These are phyloP conservation scores for Perithous albicinctus DNA, from an alignment of 2,888 invertebrate species.

Conservation along the genomic window DNA sequence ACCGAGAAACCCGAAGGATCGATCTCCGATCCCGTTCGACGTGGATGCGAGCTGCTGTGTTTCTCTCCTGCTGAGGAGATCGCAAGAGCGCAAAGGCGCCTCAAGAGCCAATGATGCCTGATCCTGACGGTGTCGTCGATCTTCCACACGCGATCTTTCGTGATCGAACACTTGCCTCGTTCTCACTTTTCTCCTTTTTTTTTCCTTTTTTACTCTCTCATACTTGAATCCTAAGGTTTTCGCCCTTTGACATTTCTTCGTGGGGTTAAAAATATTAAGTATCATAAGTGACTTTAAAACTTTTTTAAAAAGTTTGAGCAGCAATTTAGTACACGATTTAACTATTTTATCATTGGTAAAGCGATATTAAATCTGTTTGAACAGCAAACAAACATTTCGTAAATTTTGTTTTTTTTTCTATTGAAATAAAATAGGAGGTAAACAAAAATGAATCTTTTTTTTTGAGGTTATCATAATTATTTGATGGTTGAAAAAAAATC, in stretches of 20 bases:
- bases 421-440: too few relatives aligned
- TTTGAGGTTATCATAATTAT: too few relatives aligned
- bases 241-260: conserved; percentile 3
- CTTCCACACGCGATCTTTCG: conserved; percentile 67
- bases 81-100: conserved; percentile 40
- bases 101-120: conserved; percentile 36
- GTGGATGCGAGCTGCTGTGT: conserved; percentile 8
- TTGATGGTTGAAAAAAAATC: too few relatives aligned
- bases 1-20: conserved; percentile 57
- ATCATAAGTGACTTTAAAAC: neutral
- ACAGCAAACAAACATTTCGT: neutral
- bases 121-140: conserved; percentile 70
- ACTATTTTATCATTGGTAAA: neutral
- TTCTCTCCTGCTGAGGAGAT: conserved; percentile 31
- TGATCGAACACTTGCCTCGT: conserved; percentile 67
- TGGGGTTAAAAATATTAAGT: conserved; percentile 26
- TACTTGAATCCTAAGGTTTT: conserved; percentile 10
- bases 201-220: neutral
- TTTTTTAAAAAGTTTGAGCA: neutral
- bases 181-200: conserved; percentile 22
- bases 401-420: too few relatives aligned
- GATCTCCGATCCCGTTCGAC: conserved; percentile 58
- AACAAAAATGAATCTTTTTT: too few relatives aligned
- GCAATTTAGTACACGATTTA: neutral
- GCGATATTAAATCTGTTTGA: neutral